Evolutionary conservation across 2,113 vertebrate genomes (phyloP), one percentile per base, ranked within the genome.

Genomic region (Nibea albiflora): DNA sequence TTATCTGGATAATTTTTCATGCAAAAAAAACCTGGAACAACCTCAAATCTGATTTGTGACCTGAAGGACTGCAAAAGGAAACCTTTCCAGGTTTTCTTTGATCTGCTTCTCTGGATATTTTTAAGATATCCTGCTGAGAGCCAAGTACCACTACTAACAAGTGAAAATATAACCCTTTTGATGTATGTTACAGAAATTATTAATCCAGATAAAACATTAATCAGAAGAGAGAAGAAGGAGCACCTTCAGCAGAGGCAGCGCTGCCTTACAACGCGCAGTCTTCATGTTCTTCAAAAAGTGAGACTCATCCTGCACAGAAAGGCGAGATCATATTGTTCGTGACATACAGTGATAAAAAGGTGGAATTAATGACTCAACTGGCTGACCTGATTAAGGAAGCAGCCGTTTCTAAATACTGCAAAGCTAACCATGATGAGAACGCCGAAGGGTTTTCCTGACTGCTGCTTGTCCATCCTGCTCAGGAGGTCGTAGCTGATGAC

Each of bases 401-500:
- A 35, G 20, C 4, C 49, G 19, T 39, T 52, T 61, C 19, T 62
- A 26, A 72, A 53, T 5, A 66, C 52, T 11, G n/a, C 3, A 39
- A 7, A 49, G 44, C 93, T 96, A 86, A 99, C 98, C 92, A 99
- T 94, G 88, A 99, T 98, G 85, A 99, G 94, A 60, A 99, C 96
- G 83, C 93, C 94, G 86, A 99, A 98, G n/a, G 93, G 82, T n/a
- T 80, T 92, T 80, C 94, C 92, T 0, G 44, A 58, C 54, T 95
- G 91, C 85, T 96, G 95, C 80, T 96, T 98, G 76, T 96, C 95
- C 94, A 97, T 95, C 92, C 96, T 96, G 93, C 96, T 96, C 71
- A 99, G 96, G 63, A 99, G 97, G 88, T 99, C 98, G 67, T 99
- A 99, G 93, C 98, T 99, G 94, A 97, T 76, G 17, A 99, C 97